Evolutionary conservation across 2,797 vertebrate genomes (phyloP), one percentile per base, ranked within the genome.

Genomic region (Arremon aurantiirostris): DNA sequence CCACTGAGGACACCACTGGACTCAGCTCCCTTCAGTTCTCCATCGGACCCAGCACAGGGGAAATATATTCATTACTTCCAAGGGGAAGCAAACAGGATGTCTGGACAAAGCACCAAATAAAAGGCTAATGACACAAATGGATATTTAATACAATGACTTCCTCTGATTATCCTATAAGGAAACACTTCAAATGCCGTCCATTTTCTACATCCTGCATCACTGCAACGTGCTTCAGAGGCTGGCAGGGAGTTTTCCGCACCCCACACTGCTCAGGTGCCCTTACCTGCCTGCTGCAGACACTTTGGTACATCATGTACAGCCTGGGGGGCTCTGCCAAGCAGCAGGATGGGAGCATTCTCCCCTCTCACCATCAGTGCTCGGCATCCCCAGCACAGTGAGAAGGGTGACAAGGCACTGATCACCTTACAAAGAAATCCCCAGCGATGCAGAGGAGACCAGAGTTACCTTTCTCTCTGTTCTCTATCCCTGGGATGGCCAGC

Each of bases 131-230:
- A 96, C 92, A 97, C 95, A 96, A 96, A 95, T 97, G 95, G 95
- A 93, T 95, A 95, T 96, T 96, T 95, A 97, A 96, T 95, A 95
- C 94, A 94, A 96, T 90, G 93, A 97, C 93, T 97, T 95, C 96
- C 96, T 95, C 95, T 32, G 86, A 97, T 96, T 96, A 96, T 95
- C 92, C 95, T 95, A 92, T 90, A 92, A 95, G 96, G 95, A 95
- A 96, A 96, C 96, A 96, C 94, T 96, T 96, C 96, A 95, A 72
- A 90, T 79, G 83, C 82, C 90, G 88, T 46, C 82, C 93, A 79
- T 94, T 96, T 94, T 79, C 88, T 95, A 89, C 86, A 91, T 96
- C 92, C 94, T 96, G 93, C 85, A 91, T 53, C 90, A 20, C 1
- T 65, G 47, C 11, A 82, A 37, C 2, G 11, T 7, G 44, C 70